Evolutionary conservation across 1,140 invertebrate genomes (phyloP).

Genomic region (Vanessa atalanta): DNA sequence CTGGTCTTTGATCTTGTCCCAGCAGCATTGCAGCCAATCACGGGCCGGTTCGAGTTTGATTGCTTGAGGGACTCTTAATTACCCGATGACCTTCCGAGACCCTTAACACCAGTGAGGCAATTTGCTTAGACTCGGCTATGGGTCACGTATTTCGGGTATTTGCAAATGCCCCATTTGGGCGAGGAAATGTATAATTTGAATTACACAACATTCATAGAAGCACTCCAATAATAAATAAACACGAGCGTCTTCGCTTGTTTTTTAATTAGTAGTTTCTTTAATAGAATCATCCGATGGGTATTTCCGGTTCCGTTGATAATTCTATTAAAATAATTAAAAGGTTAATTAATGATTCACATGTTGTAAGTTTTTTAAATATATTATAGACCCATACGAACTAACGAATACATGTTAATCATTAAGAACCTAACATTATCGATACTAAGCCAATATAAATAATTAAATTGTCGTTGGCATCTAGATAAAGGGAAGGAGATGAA

Average conservation of each 20-base stretch:
- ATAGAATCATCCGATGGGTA: too few relatives aligned
- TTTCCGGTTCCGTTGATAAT: too few relatives aligned
- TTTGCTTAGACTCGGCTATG: constrained; percentile 25
- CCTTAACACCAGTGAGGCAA: constrained; percentile 32
- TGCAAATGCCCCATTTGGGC: constrained; percentile 4
- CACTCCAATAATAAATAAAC: too few relatives aligned
- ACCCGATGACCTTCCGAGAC: constrained; percentile 37
- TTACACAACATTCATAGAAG: background rate
- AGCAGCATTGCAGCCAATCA: constrained; percentile 34
- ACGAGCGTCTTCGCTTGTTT: too few relatives aligned
- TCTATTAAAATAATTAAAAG: too few relatives aligned
- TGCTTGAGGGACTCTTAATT: constrained; percentile 44
- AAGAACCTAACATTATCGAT: background rate
- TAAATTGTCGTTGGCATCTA: background rate
- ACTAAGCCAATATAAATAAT: constrained; percentile 2
- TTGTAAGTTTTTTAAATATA: too few relatives aligned
- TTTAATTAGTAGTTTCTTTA: too few relatives aligned
- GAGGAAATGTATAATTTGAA: constrained; percentile 10
- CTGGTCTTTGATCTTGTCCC: constrained; percentile 34
- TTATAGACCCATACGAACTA: too few relatives aligned
- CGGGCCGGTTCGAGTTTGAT: constrained; percentile 37
- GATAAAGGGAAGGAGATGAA: background rate
- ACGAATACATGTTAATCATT: background rate
- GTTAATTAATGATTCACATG: too few relatives aligned
- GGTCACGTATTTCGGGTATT: constrained; percentile 22